Conservation (phyloP, 2,797 vertebrate genomes). For the Cyprinella venusta region DNA sequence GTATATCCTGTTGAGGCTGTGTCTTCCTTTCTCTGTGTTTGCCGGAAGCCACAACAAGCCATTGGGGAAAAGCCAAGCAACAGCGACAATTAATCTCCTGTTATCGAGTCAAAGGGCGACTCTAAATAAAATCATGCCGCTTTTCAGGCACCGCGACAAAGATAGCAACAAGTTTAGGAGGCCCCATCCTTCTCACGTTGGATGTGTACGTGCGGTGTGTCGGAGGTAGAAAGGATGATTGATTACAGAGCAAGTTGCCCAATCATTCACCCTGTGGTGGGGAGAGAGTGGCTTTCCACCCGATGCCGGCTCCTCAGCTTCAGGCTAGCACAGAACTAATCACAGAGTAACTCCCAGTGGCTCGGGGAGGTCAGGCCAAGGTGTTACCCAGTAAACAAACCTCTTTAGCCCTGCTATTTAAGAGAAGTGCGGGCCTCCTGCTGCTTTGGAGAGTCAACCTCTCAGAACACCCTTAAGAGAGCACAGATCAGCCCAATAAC, state of each 20-base stretch:
- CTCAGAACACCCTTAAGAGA: slow-evolving; percentile 63
- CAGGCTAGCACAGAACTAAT: slow-evolving; percentile 76
- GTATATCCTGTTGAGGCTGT: slow-evolving; percentile 26
- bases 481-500: slow-evolving; percentile 56
- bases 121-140: slow-evolving; percentile 61
- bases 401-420: slow-evolving; percentile 79
- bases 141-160: slow-evolving; percentile 56
- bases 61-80: slow-evolving; percentile 54
- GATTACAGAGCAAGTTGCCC: slow-evolving; percentile 62
- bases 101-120: slow-evolving; percentile 59
- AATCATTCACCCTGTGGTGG: slow-evolving; percentile 57
- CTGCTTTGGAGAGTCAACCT: slow-evolving; percentile 71
- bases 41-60: slow-evolving; percentile 51
- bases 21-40: slow-evolving; percentile 31
- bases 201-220: slow-evolving; percentile 47
- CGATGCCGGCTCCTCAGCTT: slow-evolving; percentile 53
- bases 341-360: slow-evolving; percentile 71
- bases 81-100: slow-evolving; percentile 62
- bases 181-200: slow-evolving; percentile 53
- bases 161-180: slow-evolving; percentile 62
- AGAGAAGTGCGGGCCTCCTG: slow-evolving; percentile 68
- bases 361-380: slow-evolving; percentile 78
- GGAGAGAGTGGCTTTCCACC: slow-evolving; percentile 51
- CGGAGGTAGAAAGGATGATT: slow-evolving; percentile 67
- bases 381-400: slow-evolving; percentile 80